Conservation (phyloP, 2,888 invertebrate species). For the Yponomeuta sedellus region DNA sequence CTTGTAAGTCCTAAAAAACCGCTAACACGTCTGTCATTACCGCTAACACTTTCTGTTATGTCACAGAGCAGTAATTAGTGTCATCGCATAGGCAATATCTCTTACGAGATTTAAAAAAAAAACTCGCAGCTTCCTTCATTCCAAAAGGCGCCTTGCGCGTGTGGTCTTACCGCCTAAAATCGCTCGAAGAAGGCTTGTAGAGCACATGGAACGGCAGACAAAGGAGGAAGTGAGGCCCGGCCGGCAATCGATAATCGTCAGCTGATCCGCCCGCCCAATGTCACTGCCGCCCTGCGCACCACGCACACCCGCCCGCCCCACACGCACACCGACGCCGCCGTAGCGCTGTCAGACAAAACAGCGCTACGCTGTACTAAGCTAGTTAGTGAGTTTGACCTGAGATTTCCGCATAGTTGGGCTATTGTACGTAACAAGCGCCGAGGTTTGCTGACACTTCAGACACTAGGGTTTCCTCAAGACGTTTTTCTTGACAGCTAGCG, state of each 20-base stretch:
- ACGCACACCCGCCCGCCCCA: constrained; percentile 26
- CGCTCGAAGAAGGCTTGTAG: neutral
- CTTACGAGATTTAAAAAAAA: too few species aligned
- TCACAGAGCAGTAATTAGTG: too few species aligned
- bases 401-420: too few species aligned
- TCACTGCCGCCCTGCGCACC: constrained; percentile 52
- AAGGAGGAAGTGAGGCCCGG: constrained; percentile 49
- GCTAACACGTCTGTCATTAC: too few species aligned
- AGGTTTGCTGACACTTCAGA: too few species aligned
- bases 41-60: too few species aligned
- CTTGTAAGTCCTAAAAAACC: too few species aligned
- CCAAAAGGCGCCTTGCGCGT: neutral
- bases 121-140: neutral
- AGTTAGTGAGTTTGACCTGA: too few species aligned
- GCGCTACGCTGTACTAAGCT: neutral
- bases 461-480: too few species aligned
- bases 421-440: too few species aligned
- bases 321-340: constrained; percentile 17
- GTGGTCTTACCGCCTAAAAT: neutral
- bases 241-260: constrained; percentile 63
- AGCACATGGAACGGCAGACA: constrained; percentile 34
- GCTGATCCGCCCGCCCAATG: constrained; percentile 64
- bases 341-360: constrained; percentile 15
- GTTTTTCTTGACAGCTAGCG: too few species aligned
- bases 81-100: too few species aligned